Evolutionary conservation across 2,113 vertebrate species (phyloP).

Genomic region (Poecilia latipinna): DNA sequence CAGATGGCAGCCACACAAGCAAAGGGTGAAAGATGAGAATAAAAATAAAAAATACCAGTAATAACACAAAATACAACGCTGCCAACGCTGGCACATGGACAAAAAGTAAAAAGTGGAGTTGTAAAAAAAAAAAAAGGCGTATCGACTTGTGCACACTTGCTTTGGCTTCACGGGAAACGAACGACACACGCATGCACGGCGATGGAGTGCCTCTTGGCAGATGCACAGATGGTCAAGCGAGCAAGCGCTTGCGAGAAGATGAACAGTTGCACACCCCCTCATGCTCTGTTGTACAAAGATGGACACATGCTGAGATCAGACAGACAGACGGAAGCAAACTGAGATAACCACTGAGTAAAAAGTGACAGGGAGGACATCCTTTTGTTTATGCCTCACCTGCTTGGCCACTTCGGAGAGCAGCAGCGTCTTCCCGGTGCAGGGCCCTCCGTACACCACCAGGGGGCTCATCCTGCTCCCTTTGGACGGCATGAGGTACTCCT

Average conservation of each 20-base stretch:
- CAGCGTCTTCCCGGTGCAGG: conserved; percentile 97
- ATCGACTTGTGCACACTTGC: neutral
- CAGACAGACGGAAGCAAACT: neutral
- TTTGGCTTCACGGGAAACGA: conserved; percentile 16
- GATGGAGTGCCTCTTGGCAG: conserved; percentile 26
- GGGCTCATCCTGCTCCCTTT: conserved; percentile 89
- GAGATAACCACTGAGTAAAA: neutral
- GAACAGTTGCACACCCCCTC: conserved; percentile 50
- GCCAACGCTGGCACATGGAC: neutral
- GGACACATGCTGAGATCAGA: conserved; percentile 51
- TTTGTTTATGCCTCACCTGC: conserved; percentile 82
- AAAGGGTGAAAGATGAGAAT: neutral
- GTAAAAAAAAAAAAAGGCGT: neutral
- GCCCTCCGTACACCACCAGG: conserved; percentile 92
- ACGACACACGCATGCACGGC: conserved; percentile 16
- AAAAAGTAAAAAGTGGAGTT: neutral
- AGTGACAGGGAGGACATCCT: neutral
- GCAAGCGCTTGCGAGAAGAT: conserved; percentile 36
- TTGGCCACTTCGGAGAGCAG: conserved; percentile 92
- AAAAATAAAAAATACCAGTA: neutral
- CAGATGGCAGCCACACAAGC: neutral
- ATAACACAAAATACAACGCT: no score
- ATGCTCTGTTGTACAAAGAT: conserved; percentile 38
- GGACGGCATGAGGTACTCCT: conserved; percentile 90
- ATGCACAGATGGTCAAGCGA: conserved; percentile 54